Base-by-base conservation (phyloP, 2,888 invertebrate species). In the Phrixothrix hirtus region DNA sequence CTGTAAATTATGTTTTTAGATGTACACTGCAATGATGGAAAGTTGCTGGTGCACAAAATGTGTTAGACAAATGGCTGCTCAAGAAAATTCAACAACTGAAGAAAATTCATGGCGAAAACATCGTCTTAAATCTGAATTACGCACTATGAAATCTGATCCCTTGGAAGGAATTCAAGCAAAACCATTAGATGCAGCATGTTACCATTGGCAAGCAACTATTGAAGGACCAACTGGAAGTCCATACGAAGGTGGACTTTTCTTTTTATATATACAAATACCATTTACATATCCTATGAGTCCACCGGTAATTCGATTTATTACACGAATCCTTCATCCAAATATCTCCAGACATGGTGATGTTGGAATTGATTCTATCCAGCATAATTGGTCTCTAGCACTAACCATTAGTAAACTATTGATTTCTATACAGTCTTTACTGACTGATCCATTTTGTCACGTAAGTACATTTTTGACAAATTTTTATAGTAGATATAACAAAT, bases 361-460 rank as follows among this genome's bases (percentile, higher is more conserved):
- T 37, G 95, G 96, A 50, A 89, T 96, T 59, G 95, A 96, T 78
- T 93, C 92, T 6, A 92, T 96, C 63, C 91, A 92, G 67, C 92
- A 94, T 77, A 96, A 96, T 78, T 96, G 95, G 95, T 93, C 93
- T n/a, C 78, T 95, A 55, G 95, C 94, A 1, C 78, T 95, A 58
- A 95, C 95, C 30, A 87, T 95, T 69, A 89, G 91, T 60, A 95
- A 92, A 73, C 86, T 93, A 50, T 82, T 93, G 62, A 85, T 93
- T 54, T 92, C 92, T 42, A 88, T 93, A 58, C 92, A 93, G 78
- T 92, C 91, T 65, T 78, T 93, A 52, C 81, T 93, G 49, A 93
- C 92, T 0, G 95, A 95, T 77, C 94, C 95, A 0, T 94, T 88
- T 68, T 91, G 91, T 64, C 84, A 88, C 71, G 89, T 89, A 62